Evolutionary conservation across 2,888 invertebrate genomes (phyloP), one percentile per base, ranked within the genome.

Genomic region (Cephus sareptanus): DNA sequence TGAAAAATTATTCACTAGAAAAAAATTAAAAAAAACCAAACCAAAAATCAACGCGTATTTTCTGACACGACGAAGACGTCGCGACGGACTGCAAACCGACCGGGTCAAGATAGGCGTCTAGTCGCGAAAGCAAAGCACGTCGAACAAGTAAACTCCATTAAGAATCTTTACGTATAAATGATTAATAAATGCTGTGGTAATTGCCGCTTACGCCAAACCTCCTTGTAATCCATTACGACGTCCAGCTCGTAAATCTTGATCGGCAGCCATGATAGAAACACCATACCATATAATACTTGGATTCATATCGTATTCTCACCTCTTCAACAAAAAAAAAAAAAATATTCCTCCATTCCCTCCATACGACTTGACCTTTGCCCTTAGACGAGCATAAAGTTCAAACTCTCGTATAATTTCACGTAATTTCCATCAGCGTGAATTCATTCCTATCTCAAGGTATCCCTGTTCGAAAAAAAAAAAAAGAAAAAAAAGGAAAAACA

Each of bases 171-270:
- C 34, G 33, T 13, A 71, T 31, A 56, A 76, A 33, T 76, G 76
- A 76, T 78, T 78, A 73, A 76, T 78, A 78, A 78, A 73, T 71
- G 9, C 75, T 4, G 34, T 31, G 56, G 75, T 77, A 77, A 77
- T 77, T 77, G 75, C 77, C 75, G 74, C 15, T 35, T 68, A 34
- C 40, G 35, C 75, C 69, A 74, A 35, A 23, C 77, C 75, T 71
- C 34, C 34, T 76, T 73, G 78, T 77, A 79, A 80, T 77, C 80
- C 78, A 79, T 79, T 80, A 80, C 75, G 69, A 80, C 76, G 75
- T 79, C 69, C 78, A 77, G 75, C 74, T 74, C 68, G 76, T 80
- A 80, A 80, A 80, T 80, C 76, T 74, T 76, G 80, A 80, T 80
- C 78, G 69, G 78, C 70, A 77, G 71, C 33, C 31, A 68, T 68